phyloP scores from a whole-genome alignment of 2,888 invertebrate species.

The Petrolisthes cinctipes region DNA sequence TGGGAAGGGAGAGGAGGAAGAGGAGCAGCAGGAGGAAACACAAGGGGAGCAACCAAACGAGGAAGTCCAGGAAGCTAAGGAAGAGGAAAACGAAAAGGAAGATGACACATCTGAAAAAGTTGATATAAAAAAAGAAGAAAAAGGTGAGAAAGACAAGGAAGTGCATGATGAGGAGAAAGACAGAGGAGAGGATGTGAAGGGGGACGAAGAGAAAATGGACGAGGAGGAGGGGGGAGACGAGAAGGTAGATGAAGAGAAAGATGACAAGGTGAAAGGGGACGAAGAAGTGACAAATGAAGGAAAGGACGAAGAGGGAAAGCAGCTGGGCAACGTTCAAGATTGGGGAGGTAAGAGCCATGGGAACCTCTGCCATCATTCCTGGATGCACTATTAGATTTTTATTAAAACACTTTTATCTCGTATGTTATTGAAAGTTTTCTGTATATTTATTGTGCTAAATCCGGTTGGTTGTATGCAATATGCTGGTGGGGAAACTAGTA shows the following conservation, averaged over 20 bases:
- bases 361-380: too few species aligned
- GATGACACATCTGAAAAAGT: neutral
- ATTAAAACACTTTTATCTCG: too few species aligned
- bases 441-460: too few species aligned
- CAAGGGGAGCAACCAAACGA: slow-evolving; percentile 12
- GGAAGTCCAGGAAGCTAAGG: slow-evolving; percentile 65
- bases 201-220: slow-evolving; percentile 2
- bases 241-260: neutral
- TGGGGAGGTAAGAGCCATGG: neutral
- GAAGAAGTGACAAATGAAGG: neutral
- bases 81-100: slow-evolving; percentile 65
- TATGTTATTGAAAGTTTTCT: too few species aligned
- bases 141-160: neutral
- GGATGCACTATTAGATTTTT: too few species aligned
- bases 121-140: neutral
- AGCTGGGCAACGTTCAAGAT: neutral
- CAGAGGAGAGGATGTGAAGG: neutral
- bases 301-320: neutral
- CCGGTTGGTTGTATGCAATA: too few species aligned
- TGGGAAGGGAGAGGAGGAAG: slow-evolving; percentile 47
- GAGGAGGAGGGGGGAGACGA: neutral
- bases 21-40: slow-evolving; percentile 39
- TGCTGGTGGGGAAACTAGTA: too few species aligned
- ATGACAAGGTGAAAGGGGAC: neutral
- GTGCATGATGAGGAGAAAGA: neutral